These are phyloP conservation scores for Diabrotica virgifera DNA, from an alignment of 1,140 invertebrate species.

Conservation along the genomic window DNA sequence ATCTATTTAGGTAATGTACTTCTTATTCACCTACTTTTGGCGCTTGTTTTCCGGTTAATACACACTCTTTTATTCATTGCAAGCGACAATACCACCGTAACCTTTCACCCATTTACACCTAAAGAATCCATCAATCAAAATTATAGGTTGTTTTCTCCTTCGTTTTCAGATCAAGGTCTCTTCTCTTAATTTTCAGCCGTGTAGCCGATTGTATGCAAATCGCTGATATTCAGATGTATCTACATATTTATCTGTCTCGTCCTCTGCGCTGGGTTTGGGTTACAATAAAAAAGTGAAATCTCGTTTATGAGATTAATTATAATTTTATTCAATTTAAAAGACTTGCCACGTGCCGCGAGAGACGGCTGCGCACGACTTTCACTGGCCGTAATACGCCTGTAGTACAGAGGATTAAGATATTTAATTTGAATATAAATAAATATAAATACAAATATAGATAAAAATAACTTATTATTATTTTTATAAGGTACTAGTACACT, in stretches of 20 bases:
- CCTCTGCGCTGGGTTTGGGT: no score
- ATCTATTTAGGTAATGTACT: no score
- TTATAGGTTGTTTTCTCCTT: background rate
- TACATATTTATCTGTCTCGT: background rate
- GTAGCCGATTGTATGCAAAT: slow-evolving; percentile 12
- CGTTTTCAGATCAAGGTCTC: slow-evolving; percentile 12
- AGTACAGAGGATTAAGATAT: no score
- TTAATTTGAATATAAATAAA: no score
- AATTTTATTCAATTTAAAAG: slow-evolving; percentile 9
- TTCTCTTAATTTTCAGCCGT: slow-evolving; percentile 6
- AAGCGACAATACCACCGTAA: no score
- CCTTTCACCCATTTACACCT: background rate
- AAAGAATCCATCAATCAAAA: background rate
- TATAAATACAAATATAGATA: no score
- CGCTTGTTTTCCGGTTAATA: no score
- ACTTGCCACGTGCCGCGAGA: background rate
- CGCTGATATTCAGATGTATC: background rate
- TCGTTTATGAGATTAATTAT: slow-evolving; percentile 5
- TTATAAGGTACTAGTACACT: no score
- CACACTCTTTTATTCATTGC: no score
- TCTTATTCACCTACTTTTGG: no score
- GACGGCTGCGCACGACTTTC: background rate
- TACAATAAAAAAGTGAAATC: slow-evolving; percentile 17
- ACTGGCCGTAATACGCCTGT: background rate
- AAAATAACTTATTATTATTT: no score